These are phyloP conservation scores for Papilio machaon DNA, from an alignment of 1,140 invertebrate genomes.

Conservation along the genomic window DNA sequence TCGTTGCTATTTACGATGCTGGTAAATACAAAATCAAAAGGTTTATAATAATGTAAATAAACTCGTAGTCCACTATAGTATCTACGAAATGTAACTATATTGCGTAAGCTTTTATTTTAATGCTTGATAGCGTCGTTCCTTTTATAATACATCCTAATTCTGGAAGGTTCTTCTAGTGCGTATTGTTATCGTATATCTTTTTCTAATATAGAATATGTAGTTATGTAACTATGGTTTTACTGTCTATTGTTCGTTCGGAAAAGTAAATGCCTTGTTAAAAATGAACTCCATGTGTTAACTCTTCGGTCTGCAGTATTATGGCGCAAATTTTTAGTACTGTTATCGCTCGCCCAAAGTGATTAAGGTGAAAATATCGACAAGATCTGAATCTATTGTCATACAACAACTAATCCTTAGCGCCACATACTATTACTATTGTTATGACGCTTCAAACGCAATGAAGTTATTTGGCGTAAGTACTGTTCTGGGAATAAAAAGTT, in stretches of 20 bases:
- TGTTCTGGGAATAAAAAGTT: background rate
- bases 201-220: no score
- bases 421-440: background rate
- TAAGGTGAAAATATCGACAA: background rate
- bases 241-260: no score
- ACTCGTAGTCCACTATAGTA: background rate
- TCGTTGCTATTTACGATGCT: background rate
- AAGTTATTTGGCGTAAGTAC: background rate
- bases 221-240: no score
- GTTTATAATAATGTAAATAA: background rate
- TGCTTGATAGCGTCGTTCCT: background rate
- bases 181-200: background rate
- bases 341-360: no score
- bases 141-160: background rate
- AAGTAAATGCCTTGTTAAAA: no score
- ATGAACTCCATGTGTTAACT: no score
- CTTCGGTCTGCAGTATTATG: no score
- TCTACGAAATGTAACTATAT: background rate
- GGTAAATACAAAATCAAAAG: background rate
- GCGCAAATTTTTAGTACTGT: no score
- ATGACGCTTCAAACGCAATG: background rate
- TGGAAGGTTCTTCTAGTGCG: background rate
- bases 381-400: background rate
- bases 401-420: background rate
- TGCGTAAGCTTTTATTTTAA: background rate